Evolutionary conservation across 2,113 vertebrate species (phyloP), one percentile per base, ranked within the genome.

Genomic region (Syrmaticus mikado): DNA sequence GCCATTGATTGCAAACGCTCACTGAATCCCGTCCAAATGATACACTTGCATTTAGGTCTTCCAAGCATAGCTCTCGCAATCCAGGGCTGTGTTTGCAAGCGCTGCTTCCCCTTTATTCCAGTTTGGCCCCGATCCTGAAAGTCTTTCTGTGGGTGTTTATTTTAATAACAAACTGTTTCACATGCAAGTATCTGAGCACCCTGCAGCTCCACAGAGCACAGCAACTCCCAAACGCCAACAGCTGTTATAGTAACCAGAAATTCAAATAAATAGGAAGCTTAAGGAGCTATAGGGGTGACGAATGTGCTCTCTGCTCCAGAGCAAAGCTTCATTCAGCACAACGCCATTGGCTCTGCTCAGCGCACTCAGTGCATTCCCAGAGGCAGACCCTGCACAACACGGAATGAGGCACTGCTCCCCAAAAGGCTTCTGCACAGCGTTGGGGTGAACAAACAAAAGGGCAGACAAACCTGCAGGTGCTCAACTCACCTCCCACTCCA

Each of bases 131-230:
- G 24, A 60, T 96, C 93, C 95, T 88, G 73, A 87, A 82, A 89
- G 73, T 61, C 72, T 57, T 94, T 80, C 30, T 80, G 87, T 48
- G 65, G 28, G 8, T 75, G 87, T 93, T 96, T 95, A 94, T 94
- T 94, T 97, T 91, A 93, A 90, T 71, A 85, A 83, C 93, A 85
- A 91, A 85, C 81, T 43, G 68, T 83, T 94, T 90, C 88, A 67
- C 65, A 71, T 67, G 73, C 85, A 93, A 91, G 80, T 70, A 95
- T 86, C 90, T 68, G 83, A 90, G 85, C 57, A 93, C 52, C 67
- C 80, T 38, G 72, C 1, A 55, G 75, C 65, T 82, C 28, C 2
- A 1, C 48, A 55, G 7, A 82, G 74, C 74, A 45, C 17, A 76
- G 58, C 20, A 53, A 87, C 53, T 65, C 87, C 72, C 78, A 64